These are phyloP conservation scores for Centropus unirufus DNA, from an alignment of 2,113 vertebrate genomes.

Conservation along the genomic window DNA sequence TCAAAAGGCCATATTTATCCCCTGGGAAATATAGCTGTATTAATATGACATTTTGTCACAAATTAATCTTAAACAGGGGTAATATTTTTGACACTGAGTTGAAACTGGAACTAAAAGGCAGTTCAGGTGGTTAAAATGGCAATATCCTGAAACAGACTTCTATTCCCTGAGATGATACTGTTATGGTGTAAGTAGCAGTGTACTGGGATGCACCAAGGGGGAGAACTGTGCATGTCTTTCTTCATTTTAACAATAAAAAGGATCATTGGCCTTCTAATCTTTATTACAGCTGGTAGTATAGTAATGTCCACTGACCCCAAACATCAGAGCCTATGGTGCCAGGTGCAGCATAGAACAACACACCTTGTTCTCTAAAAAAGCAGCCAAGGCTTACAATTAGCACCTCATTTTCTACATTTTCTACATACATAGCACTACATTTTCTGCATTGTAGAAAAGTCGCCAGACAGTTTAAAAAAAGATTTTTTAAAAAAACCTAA, in stretches of 20 bases:
- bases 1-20: constrained; percentile 67
- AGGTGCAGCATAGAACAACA: background rate
- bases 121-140: constrained; percentile 56
- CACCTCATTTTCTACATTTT: too few species aligned
- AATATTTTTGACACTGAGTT: constrained; percentile 56
- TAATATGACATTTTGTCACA: constrained; percentile 71
- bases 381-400: constrained; percentile 22
- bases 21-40: constrained; percentile 68
- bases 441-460: background rate
- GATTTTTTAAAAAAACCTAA: background rate
- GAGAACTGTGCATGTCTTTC: background rate
- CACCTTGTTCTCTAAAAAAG: background rate
- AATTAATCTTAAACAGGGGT: constrained; percentile 62
- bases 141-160: constrained; percentile 55
- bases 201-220: background rate
- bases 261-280: constrained; percentile 1
- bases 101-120: constrained; percentile 61
- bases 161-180: constrained; percentile 49
- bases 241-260: constrained; percentile 51
- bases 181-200: constrained; percentile 49
- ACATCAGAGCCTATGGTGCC: background rate
- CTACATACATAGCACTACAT: too few species aligned
- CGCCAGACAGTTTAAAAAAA: constrained; percentile 12
- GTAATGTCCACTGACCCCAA: background rate
- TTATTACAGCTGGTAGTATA: background rate